Evolutionary conservation across 2,888 invertebrate genomes (phyloP).

Genomic region (Rhingia rostrata): DNA sequence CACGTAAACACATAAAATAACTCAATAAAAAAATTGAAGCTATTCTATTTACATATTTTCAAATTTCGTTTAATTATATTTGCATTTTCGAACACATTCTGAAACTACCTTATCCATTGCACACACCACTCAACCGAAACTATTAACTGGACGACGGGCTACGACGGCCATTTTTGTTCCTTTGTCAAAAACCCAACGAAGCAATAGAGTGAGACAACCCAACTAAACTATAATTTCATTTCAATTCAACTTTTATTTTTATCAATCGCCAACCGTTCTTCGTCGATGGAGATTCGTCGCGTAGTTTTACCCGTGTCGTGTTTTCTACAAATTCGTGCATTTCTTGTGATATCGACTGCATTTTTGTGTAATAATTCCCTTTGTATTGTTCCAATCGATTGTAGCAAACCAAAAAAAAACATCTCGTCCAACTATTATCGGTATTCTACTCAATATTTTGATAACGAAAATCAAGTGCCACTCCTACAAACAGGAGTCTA

Average conservation of each 20-base stretch:
- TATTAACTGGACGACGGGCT: constrained; percentile 16
- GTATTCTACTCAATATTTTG: constrained; percentile 9
- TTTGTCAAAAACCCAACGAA: constrained; percentile 59
- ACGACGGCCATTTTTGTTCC: constrained; percentile 45
- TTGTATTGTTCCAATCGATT: not conserved
- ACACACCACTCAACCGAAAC: not conserved
- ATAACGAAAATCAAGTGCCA: constrained; percentile 64
- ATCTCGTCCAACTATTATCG: not conserved
- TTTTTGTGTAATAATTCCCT: constrained; percentile 5
- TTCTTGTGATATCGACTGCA: constrained; percentile 20
- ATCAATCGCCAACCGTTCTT: constrained; percentile 48
- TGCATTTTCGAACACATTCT: constrained; percentile 14
- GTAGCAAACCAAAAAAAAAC: not conserved
- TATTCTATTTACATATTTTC: not conserved
- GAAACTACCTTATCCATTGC: not conserved
- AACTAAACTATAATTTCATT: not conserved
- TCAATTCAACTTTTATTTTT: constrained; percentile 43
- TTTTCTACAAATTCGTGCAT: constrained; percentile 4
- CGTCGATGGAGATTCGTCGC: constrained; percentile 40
- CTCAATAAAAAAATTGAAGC: not conserved
- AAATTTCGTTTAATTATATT: not conserved
- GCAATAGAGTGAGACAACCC: constrained; percentile 32
- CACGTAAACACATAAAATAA: too few species aligned
- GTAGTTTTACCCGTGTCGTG: constrained; percentile 32
- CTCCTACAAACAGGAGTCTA: constrained; percentile 66